Conservation (phyloP, 92 coral and sea anemone genomes). For the Pocillopora grandis region DNA sequence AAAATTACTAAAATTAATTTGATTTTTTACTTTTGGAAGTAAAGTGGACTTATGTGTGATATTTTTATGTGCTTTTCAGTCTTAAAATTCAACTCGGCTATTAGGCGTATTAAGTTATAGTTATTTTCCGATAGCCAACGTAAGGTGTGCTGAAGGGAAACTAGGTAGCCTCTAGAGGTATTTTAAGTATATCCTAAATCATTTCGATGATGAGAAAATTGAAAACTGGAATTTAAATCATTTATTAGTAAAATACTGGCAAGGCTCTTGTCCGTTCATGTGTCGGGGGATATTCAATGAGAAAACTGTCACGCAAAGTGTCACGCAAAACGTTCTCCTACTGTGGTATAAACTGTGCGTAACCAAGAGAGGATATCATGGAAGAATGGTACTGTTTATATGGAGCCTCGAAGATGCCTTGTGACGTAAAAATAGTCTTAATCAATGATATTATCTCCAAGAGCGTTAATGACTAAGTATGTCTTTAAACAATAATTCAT, state of each 20-base stretch:
- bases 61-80: neutral
- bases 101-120: neutral
- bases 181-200: neutral
- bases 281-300: too few relatives aligned
- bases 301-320: too few relatives aligned
- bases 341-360: too few relatives aligned
- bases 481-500: neutral
- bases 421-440: too few relatives aligned
- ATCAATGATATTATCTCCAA: neutral
- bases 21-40: neutral
- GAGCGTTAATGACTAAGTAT: neutral
- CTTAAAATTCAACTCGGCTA: neutral
- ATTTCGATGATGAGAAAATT: neutral
- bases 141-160: neutral
- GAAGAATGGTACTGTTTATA: too few relatives aligned
- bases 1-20: too few relatives aligned
- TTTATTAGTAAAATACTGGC: neutral
- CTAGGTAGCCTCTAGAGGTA: neutral
- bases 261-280: too few relatives aligned
- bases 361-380: too few relatives aligned
- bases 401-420: too few relatives aligned
- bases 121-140: neutral
- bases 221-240: neutral
- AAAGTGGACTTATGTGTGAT: neutral
- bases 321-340: too few relatives aligned